These are phyloP conservation scores for Eudyptes chrysolophus DNA, from an alignment of 2,113 vertebrate genomes.

Conservation along the genomic window DNA sequence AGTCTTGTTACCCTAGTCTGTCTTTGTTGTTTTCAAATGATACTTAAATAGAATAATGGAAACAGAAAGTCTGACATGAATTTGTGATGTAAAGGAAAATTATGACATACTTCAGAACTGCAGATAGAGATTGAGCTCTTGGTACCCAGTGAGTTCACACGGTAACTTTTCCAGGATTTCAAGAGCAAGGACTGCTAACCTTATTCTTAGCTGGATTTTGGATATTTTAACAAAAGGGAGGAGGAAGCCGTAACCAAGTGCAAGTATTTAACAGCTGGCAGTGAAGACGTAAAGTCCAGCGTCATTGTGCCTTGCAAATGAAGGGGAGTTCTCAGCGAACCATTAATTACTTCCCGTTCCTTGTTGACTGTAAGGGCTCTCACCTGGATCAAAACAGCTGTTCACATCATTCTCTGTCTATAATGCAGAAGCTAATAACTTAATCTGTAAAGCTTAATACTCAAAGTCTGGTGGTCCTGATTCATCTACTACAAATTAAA, in stretches of 20 bases:
- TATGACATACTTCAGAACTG: background rate
- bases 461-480: background rate
- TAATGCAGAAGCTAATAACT: background rate
- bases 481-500: background rate
- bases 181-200: background rate
- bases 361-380: background rate
- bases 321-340: background rate
- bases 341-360: background rate
- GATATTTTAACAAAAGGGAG: background rate
- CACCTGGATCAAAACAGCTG: background rate
- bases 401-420: background rate
- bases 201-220: background rate
- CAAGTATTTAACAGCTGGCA: background rate
- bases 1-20: background rate
- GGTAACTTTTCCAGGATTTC: conserved; percentile 6
- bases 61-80: conserved; percentile 58
- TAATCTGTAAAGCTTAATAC: background rate
- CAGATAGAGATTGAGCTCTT: background rate
- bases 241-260: background rate
- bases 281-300: background rate
- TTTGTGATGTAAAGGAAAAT: conserved; percentile 38
- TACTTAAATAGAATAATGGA: conserved; percentile 9
- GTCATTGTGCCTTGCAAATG: background rate
- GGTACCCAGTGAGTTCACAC: background rate
- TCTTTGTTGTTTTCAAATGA: background rate